Evolutionary conservation across 2,797 vertebrate genomes (phyloP).

Genomic region (Champsocephalus gunnari): DNA sequence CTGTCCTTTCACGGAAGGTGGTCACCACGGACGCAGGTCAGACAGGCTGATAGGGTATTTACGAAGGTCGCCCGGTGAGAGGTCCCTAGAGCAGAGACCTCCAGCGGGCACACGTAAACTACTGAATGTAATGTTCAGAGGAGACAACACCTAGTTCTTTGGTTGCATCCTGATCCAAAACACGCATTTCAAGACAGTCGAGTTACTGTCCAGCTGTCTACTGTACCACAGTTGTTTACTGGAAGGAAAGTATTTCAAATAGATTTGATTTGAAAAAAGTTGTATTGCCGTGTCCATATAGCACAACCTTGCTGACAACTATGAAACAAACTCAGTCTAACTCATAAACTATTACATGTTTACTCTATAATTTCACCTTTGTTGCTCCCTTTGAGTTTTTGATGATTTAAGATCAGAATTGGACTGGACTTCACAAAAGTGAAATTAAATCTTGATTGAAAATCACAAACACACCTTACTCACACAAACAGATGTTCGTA

Average conservation of each 20-base stretch:
- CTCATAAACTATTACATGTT: slow-evolving; percentile 59
- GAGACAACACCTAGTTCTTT: slow-evolving; percentile 36
- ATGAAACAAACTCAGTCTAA: slow-evolving; percentile 26
- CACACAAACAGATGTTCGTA: slow-evolving; percentile 38
- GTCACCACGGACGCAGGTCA: too few relatives aligned
- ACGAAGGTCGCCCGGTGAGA: too few relatives aligned
- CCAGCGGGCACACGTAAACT: too few relatives aligned
- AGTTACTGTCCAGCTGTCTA: slow-evolving; percentile 54
- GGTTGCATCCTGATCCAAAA: slow-evolving; percentile 49
- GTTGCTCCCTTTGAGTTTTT: slow-evolving; percentile 42
- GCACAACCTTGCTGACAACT: slow-evolving; percentile 38
- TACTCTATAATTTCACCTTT: slow-evolving; percentile 33
- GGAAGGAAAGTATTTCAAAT: slow-evolving; percentile 21
- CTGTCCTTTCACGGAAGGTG: too few relatives aligned
- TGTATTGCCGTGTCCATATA: slow-evolving; percentile 7
- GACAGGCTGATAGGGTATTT: too few relatives aligned
- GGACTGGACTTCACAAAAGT: slow-evolving; percentile 55
- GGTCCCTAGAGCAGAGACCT: too few relatives aligned
- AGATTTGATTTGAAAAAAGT: slow-evolving; percentile 30
- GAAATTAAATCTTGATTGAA: slow-evolving; percentile 70
- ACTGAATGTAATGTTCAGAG: slow-evolving; percentile 17
- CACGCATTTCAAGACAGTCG: slow-evolving; percentile 53
- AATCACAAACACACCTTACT: slow-evolving; percentile 47
- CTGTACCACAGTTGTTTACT: slow-evolving; percentile 23
- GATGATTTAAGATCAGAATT: slow-evolving; percentile 55